Evolutionary conservation across 2,888 invertebrate species (phyloP).

Genomic region (Physocephala rufipes): DNA sequence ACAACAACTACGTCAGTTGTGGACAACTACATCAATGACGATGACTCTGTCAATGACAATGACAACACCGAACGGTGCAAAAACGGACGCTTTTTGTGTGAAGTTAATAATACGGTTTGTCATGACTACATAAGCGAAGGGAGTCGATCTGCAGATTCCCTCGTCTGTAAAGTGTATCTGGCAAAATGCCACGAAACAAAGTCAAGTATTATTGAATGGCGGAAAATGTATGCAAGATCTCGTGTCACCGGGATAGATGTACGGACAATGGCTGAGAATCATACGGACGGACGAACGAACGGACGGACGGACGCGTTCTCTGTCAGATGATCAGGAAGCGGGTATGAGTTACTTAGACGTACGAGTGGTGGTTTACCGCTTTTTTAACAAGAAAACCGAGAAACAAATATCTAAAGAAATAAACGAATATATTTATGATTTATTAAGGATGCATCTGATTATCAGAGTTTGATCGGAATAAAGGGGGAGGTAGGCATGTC

Average conservation of each 20-base stretch:
- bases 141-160: neutral
- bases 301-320: neutral
- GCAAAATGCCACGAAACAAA: slow-evolving; percentile 25
- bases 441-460: slow-evolving; percentile 64
- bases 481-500: neutral
- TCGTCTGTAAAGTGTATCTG: neutral
- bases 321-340: neutral
- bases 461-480: slow-evolving; percentile 54
- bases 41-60: slow-evolving; percentile 44
- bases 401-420: neutral
- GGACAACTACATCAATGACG: slow-evolving; percentile 39
- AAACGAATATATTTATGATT: slow-evolving; percentile 62
- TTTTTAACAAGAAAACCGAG: slow-evolving; percentile 23
- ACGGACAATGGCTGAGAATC: slow-evolving; percentile 16
- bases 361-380: neutral
- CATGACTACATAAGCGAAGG: slow-evolving; percentile 49
- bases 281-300: slow-evolving; percentile 31
- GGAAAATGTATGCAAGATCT: slow-evolving; percentile 59
- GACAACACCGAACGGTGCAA: slow-evolving; percentile 63
- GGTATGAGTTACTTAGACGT: neutral
- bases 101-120: slow-evolving; percentile 65
- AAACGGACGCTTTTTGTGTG: slow-evolving; percentile 65
- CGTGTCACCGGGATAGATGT: slow-evolving; percentile 46
- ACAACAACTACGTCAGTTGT: neutral
- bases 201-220: slow-evolving; percentile 22